Conservation (phyloP, 2,888 invertebrate genomes). For the Andrena bicolor region DNA sequence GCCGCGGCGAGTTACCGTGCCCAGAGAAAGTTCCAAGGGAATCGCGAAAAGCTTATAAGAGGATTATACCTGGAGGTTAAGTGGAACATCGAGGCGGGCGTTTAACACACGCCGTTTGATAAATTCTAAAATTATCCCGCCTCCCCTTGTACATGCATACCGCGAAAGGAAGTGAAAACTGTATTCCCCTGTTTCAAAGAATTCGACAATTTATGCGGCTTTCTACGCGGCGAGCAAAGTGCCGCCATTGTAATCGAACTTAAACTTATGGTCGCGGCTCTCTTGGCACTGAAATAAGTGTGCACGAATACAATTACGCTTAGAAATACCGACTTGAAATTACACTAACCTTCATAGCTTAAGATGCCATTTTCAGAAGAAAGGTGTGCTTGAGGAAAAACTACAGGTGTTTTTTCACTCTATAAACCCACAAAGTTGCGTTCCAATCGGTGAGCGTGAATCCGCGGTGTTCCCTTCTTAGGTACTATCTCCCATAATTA, state of each 20-base stretch:
- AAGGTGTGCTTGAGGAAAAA: too few relatives aligned
- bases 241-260: conserved; percentile 14
- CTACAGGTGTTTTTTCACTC: too few relatives aligned
- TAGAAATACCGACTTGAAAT: not conserved
- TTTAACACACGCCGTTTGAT: conserved; percentile 18
- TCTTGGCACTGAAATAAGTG: not conserved
- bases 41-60: conserved; percentile 55
- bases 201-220: conserved; percentile 8
- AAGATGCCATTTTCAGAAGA: too few relatives aligned
- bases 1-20: conserved; percentile 23
- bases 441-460: too few relatives aligned
- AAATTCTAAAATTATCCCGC: conserved; percentile 44
- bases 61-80: conserved; percentile 43
- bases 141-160: not conserved
- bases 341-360: too few relatives aligned
- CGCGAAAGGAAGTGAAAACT: conserved; percentile 23
- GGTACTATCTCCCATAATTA: too few relatives aligned
- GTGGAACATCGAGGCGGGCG: conserved; percentile 26
- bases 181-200: not conserved
- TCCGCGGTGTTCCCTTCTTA: too few relatives aligned
- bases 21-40: conserved; percentile 49
- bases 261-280: not conserved
- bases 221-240: not conserved
- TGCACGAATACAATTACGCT: not conserved
- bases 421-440: too few relatives aligned